Evolutionary conservation across 2,797 vertebrate species (phyloP).

Genomic region (Pampus argenteus): DNA sequence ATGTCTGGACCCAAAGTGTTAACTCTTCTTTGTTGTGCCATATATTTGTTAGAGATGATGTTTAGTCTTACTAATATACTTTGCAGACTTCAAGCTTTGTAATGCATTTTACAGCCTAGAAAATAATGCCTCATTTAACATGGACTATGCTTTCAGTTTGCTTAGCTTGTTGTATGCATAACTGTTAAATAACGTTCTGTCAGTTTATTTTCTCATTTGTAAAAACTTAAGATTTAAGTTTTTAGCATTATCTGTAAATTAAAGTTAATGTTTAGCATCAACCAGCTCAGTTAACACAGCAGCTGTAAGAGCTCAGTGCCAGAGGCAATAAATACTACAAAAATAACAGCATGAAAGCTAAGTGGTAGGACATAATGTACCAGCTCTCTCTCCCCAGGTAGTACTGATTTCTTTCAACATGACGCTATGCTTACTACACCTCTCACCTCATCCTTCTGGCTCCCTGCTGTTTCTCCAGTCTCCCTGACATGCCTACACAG

Average conservation of each 20-base stretch:
- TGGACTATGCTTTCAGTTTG: conserved; percentile 8
- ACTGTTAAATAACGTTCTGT: neutral
- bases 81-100: conserved; percentile 10
- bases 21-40: neutral
- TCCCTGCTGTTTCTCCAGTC: conserved; percentile 71
- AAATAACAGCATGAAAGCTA: conserved; percentile 64
- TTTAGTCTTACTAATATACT: conserved; percentile 12
- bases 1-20: neutral
- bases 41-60: conserved; percentile 5
- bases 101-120: conserved; percentile 13
- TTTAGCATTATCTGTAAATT: conserved; percentile 34
- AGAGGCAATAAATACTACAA: conserved; percentile 62
- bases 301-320: conserved; percentile 41
- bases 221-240: conserved; percentile 30
- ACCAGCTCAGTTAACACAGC: conserved; percentile 53
- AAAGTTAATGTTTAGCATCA: conserved; percentile 43
- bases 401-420: conserved; percentile 73
- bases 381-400: conserved; percentile 63
- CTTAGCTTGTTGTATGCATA: too few species aligned
- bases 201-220: conserved; percentile 24
- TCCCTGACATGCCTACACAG: conserved; percentile 70
- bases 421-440: conserved; percentile 61
- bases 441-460: conserved; percentile 71
- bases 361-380: conserved; percentile 71
- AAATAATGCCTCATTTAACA: conserved; percentile 18